phyloP scores from a whole-genome alignment of 2,888 invertebrate species.

The Ennomos quercinarius region DNA sequence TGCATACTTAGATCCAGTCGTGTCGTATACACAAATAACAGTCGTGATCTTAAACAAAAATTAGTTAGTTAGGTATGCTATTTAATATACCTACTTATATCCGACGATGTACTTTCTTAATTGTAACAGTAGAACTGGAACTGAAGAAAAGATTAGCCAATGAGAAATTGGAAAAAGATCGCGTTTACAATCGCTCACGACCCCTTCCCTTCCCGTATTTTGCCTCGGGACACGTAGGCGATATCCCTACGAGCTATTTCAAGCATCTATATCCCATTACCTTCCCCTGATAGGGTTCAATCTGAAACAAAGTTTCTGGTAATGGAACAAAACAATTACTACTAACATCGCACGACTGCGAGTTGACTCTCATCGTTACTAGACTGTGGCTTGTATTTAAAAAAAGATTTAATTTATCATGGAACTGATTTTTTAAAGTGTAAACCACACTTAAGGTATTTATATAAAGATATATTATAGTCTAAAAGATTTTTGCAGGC shows the following conservation, averaged over 20 bases:
- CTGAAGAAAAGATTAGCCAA: constrained; percentile 9
- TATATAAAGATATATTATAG: no score
- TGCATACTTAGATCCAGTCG: no score
- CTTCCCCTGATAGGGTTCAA: constrained; percentile 35
- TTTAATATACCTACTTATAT: no score
- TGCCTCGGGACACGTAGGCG: constrained; percentile 44
- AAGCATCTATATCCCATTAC: constrained; percentile 39
- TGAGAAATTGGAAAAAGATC: constrained; percentile 14
- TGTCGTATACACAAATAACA: no score
- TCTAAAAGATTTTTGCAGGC: no score
- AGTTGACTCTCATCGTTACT: constrained; percentile 5
- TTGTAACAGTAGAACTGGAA: not conserved
- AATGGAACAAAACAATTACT: constrained; percentile 18
- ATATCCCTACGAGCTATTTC: constrained; percentile 34
- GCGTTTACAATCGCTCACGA: constrained; percentile 13
- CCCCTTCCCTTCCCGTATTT: constrained; percentile 30
- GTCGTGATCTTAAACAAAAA: no score
- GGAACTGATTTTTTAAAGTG: no score
- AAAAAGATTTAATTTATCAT: constrained; percentile 35
- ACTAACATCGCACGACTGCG: constrained; percentile 6
- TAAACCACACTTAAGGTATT: no score
- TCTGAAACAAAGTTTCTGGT: constrained; percentile 30
- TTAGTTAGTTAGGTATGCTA: no score
- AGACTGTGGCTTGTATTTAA: constrained; percentile 6
- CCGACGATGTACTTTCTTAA: no score